These are phyloP conservation scores for Peromyscus polionotus DNA, from an alignment of 2,113 vertebrate genomes.

Conservation along the genomic window DNA sequence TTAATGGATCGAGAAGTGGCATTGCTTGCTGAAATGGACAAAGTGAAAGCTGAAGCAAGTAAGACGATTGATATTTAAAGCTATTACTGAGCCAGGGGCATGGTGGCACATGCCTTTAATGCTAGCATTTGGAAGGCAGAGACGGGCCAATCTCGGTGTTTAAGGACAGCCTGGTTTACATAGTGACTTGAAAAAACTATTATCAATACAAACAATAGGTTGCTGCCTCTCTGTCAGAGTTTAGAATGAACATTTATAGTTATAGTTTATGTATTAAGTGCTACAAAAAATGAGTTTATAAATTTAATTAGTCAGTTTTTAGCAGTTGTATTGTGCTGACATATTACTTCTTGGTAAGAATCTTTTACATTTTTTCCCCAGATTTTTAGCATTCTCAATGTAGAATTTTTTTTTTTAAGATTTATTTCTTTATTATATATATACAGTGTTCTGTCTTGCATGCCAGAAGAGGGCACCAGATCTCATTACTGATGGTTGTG, in stretches of 20 bases:
- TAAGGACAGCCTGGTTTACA: not conserved
- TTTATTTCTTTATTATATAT: no score
- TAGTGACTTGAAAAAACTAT: not conserved
- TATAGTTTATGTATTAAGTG: not conserved
- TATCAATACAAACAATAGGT: not conserved
- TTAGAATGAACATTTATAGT: not conserved
- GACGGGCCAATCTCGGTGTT: not conserved
- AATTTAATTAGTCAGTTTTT: slow-evolving; percentile 18
- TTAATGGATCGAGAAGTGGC: slow-evolving; percentile 98
- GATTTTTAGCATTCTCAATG: slow-evolving; percentile 42
- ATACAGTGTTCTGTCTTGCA: no score
- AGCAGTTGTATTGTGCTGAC: not conserved
- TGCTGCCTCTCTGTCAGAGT: not conserved
- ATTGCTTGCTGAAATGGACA: slow-evolving; percentile 96
- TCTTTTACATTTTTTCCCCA: slow-evolving; percentile 9
- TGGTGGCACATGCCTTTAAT: not conserved
- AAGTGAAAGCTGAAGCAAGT: slow-evolving; percentile 98
- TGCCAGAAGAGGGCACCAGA: no score
- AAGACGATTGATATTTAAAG: slow-evolving; percentile 84
- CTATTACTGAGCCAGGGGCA: not conserved
- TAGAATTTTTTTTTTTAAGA: not conserved
- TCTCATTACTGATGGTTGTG: no score
- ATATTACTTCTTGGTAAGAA: slow-evolving; percentile 1
- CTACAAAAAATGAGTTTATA: not conserved
- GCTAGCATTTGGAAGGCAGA: not conserved